Percentiles rank a stretch among this genome's conserved stretches.
Evolutionary conservation across 2,113 vertebrate genomes (phyloP).

Genomic region (Gymnobelideus leadbeateri): DNA sequence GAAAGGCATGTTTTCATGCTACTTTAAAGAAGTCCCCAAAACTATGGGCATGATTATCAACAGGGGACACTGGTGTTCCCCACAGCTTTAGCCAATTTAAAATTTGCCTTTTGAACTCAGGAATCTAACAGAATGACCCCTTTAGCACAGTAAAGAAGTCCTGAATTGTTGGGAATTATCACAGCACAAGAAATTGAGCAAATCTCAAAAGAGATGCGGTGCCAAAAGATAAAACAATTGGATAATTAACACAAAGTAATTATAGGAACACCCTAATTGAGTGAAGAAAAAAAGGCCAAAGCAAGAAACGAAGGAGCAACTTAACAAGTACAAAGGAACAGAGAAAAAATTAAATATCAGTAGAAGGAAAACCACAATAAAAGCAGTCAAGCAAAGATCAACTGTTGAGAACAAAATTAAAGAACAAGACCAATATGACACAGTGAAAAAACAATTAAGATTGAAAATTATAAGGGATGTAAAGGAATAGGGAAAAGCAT

Average conservation of each 20-base stretch:
- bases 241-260: background rate
- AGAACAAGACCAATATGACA: background rate
- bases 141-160: background rate
- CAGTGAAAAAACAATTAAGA: background rate
- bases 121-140: background rate
- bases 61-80: background rate
- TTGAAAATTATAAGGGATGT: background rate
- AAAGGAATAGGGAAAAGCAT: background rate
- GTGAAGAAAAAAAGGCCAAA: background rate
- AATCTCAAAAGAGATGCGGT: background rate
- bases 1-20: background rate
- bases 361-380: background rate
- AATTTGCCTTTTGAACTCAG: background rate
- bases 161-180: background rate
- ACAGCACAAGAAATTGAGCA: background rate
- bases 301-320: background rate
- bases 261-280: background rate
- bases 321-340: background rate
- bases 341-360: background rate
- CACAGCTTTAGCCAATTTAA: background rate
- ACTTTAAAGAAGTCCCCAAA: background rate
- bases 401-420: background rate
- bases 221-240: background rate
- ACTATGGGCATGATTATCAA: background rate
- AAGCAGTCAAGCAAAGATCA: background rate